Conservation (phyloP, 1,140 invertebrate species). For the Bombus ignitus region DNA sequence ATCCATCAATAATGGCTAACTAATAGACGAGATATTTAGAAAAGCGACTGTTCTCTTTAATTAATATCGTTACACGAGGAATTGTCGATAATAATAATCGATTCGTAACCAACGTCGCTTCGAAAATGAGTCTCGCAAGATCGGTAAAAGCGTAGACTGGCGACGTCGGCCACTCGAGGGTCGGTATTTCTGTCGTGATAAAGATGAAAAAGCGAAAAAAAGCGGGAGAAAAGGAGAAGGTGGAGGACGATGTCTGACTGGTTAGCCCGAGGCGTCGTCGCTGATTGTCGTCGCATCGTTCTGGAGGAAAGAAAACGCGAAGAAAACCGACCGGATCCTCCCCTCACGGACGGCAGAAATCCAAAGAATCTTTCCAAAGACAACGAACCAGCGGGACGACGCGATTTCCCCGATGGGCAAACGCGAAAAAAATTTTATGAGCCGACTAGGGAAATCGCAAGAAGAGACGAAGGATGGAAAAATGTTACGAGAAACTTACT, state of each 20-base stretch:
- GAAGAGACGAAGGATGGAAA: not conserved
- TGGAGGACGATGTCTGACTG: conserved; percentile 45
- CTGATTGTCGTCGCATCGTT: conserved; percentile 52
- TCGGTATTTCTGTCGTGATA: conserved; percentile 6
- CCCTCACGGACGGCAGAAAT: conserved; percentile 7
- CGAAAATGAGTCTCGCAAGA: not conserved
- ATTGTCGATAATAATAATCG: not conserved
- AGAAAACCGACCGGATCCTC: conserved; percentile 30
- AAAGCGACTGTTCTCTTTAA: no score
- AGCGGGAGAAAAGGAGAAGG: not conserved
- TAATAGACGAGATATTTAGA: no score
- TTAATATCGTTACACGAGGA: no score
- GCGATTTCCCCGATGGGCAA: not conserved
- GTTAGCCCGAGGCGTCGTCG: conserved; percentile 47
- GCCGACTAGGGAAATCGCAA: conserved; percentile 20
- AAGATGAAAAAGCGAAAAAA: conserved; percentile 1
- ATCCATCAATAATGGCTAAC: no score
- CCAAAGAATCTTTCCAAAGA: conserved; percentile 19
- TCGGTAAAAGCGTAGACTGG: not conserved
- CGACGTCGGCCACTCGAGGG: conserved; percentile 31
- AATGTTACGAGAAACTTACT: not conserved
- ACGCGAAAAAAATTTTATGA: not conserved
- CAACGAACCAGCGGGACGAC: conserved; percentile 11
- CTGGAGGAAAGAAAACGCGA: conserved; percentile 1
- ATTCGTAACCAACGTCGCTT: not conserved